Conservation (phyloP, 2,113 vertebrate genomes). For the Apodemus speciosus region DNA sequence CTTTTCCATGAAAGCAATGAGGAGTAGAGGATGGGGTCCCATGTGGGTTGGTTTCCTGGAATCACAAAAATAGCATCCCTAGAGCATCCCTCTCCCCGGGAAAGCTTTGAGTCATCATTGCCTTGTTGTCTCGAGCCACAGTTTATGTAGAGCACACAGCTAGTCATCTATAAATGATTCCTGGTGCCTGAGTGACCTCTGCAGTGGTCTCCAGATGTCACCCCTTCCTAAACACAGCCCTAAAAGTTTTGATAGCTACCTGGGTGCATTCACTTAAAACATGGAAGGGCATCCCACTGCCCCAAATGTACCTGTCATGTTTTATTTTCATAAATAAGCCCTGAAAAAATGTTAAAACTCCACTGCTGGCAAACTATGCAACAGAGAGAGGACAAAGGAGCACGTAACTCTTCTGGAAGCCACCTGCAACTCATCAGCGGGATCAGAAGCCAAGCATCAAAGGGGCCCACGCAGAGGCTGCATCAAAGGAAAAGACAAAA, state of each 20-base stretch:
- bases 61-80: constrained; percentile 38
- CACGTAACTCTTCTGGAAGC: constrained; percentile 51
- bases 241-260: constrained; percentile 59
- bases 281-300: constrained; percentile 29
- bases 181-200: constrained; percentile 29
- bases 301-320: constrained; percentile 48
- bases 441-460: constrained; percentile 72
- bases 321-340: constrained; percentile 67
- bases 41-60: not conserved
- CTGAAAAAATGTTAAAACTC: constrained; percentile 51
- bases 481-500: constrained; percentile 68
- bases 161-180: constrained; percentile 60
- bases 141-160: constrained; percentile 41
- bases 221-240: not conserved
- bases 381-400: constrained; percentile 67
- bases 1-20: not conserved
- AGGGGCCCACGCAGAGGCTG: constrained; percentile 62
- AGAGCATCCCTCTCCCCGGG: not conserved
- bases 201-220: not conserved
- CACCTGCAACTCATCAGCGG: constrained; percentile 75
- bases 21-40: not conserved
- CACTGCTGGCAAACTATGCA: constrained; percentile 69
- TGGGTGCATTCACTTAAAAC: constrained; percentile 55
- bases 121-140: not conserved
- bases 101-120: not conserved